phyloP scores from a whole-genome alignment of 2,888 invertebrate genomes.

The Siphlonurus alternatus region DNA sequence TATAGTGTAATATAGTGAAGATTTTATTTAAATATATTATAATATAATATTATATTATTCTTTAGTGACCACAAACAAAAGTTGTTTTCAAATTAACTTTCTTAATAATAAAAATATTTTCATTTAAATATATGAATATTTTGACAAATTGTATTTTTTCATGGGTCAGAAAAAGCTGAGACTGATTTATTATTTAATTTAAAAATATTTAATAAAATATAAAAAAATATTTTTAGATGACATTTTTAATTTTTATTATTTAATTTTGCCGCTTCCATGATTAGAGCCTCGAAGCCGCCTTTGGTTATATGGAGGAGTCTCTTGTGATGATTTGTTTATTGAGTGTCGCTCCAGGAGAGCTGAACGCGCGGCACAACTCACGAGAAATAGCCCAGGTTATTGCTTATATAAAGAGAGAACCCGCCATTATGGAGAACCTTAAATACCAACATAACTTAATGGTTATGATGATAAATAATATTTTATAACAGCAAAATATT shows the following conservation, averaged over 20 bases:
- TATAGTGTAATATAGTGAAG: no score
- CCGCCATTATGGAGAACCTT: no score
- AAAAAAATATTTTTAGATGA: background rate
- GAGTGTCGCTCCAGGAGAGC: background rate
- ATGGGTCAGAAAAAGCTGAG: background rate
- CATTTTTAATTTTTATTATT: no score
- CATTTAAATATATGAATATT: background rate
- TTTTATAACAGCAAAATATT: background rate
- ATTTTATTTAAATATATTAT: no score
- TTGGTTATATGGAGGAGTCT: background rate
- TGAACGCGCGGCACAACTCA: background rate
- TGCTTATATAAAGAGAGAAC: background rate
- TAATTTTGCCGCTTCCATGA: background rate
- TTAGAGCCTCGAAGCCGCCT: background rate
- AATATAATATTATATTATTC: no score
- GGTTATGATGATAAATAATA: background rate
- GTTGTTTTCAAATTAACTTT: no score
- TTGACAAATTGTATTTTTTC: background rate
- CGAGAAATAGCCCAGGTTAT: background rate
- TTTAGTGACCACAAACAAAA: no score
- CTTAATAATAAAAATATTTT: no score
- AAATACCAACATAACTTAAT: background rate
- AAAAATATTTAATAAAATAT: background rate
- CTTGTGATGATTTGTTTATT: background rate
- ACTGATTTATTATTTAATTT: no score